Percentiles rank a stretch among this genome's conserved stretches.
Conservation (phyloP, 2,113 vertebrate species). For the Microcebus tavaratra region DNA sequence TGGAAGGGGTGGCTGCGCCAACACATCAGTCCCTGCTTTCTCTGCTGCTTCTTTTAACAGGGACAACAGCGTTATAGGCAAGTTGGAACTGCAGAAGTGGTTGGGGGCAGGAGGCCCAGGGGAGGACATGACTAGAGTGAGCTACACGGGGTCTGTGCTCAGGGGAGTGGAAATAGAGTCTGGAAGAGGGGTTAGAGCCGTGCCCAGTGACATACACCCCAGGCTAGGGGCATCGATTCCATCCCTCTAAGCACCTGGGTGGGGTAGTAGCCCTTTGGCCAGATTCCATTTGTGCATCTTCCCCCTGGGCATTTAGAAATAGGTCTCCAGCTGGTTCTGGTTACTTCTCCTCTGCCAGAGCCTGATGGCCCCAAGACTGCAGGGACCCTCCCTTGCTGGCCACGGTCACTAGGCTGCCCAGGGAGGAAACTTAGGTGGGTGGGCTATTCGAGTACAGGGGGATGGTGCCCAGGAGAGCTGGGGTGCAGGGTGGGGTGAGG, state of each 20-base stretch:
- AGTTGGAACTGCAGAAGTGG: background rate
- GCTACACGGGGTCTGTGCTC: background rate
- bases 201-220: background rate
- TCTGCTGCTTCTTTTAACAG: background rate
- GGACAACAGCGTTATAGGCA: background rate
- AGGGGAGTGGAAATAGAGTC: background rate
- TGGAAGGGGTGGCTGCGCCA: background rate
- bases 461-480: background rate
- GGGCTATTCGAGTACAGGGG: background rate
- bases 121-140: background rate
- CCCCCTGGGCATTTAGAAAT: background rate
- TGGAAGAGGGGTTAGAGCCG: background rate
- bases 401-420: background rate
- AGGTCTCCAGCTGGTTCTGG: background rate
- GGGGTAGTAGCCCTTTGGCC: background rate
- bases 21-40: background rate
- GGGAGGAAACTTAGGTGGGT: background rate
- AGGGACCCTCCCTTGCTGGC: background rate
- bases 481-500: background rate
- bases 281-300: background rate
- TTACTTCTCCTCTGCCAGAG: background rate
- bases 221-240: background rate
- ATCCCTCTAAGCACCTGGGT: background rate
- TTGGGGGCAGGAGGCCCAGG: background rate
- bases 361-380: background rate